phyloP scores from a whole-genome alignment of 1,140 invertebrate genomes.

The Bombyx mandarina region DNA sequence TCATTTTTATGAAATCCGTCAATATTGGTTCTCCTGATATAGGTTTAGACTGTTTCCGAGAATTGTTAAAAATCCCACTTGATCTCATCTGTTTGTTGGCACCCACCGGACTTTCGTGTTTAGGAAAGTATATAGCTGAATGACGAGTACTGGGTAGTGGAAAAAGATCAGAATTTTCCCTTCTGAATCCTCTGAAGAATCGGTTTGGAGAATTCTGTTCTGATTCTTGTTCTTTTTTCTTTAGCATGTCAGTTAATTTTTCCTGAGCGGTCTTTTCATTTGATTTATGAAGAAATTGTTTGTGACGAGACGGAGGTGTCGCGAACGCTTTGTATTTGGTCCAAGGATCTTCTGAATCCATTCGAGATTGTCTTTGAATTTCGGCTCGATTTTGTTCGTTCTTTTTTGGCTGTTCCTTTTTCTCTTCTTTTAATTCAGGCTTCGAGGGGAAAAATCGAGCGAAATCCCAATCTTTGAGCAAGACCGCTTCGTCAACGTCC shows the following conservation, averaged over 20 bases:
- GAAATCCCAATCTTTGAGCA: constrained; percentile 88
- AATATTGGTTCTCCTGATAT: constrained; percentile 77
- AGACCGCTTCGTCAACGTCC: constrained; percentile 79
- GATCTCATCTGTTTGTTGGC: constrained; percentile 68
- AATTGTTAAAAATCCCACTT: constrained; percentile 77
- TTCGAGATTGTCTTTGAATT: constrained; percentile 51
- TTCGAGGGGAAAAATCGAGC: constrained; percentile 82
- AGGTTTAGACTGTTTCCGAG: constrained; percentile 71
- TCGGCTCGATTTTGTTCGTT: constrained; percentile 47
- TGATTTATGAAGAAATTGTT: constrained; percentile 51
- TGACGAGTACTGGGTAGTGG: constrained; percentile 79
- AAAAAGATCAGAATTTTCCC: constrained; percentile 87
- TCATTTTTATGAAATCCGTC: constrained; percentile 79
- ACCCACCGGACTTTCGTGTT: constrained; percentile 63
- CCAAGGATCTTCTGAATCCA: constrained; percentile 61
- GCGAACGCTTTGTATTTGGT: constrained; percentile 63
- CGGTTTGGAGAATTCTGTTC: constrained; percentile 77
- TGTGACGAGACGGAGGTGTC: constrained; percentile 55
- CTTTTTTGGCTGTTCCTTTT: constrained; percentile 43
- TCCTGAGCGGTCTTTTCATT: constrained; percentile 49
- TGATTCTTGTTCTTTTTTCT: constrained; percentile 75
- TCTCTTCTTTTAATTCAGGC: constrained; percentile 44
- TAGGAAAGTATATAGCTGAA: constrained; percentile 77
- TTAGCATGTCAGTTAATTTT: constrained; percentile 57
- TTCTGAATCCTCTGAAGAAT: constrained; percentile 82